Evolutionary conservation across 2,113 vertebrate species (phyloP), one percentile per base, ranked within the genome.

Genomic region (Upupa epops): DNA sequence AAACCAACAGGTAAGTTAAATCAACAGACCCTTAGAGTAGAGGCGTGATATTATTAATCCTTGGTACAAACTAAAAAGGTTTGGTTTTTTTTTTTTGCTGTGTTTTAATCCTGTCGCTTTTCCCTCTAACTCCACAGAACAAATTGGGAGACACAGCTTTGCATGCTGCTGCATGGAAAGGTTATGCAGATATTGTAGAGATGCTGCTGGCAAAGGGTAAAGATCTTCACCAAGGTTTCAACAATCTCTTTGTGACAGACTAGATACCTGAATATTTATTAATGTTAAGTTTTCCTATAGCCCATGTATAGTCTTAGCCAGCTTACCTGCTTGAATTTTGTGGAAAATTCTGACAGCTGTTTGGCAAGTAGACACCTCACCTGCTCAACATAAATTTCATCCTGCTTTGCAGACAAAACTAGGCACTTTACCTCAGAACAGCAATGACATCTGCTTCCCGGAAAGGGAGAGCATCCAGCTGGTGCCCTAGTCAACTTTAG

Each of bases 151-250:
- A 99, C 96, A 99, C 99, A 17, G 93, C 97, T 93, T 97, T 99
- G 94, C 99, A 99, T 37, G 99, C 99, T 90, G 99, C 99, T 83
- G 98, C 99, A 75, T 99, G 99, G 99, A 99, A 99, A 79, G 99
- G 99, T 84, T 99, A 99, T 90, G 98, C 98, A 87, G 99, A 99
- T 96, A 99, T 99, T 85, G 98, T 99, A 96, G 98, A 99, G 97
- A 97, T 99, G 98, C 97, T 99, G 90, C 98, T 99, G 88, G 98
- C 92, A 84, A 99, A 98, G 97, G 97, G 99, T 99, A 96, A 97
- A 95, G 34, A 85, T 78, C 60, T 93, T 94, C 34, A 91, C 81
- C 36, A 85, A 90, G 54, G 36, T 95, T 93, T 88, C 42, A 72
- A 85, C 52, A 77, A 75, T 90, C 52, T 90, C 52, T 75, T 2